Percentiles rank a stretch among this genome's conserved stretches.
These are phyloP conservation scores for Mesochorus sp. DNA, from an alignment of 2,888 invertebrate genomes.

Conservation along the genomic window DNA sequence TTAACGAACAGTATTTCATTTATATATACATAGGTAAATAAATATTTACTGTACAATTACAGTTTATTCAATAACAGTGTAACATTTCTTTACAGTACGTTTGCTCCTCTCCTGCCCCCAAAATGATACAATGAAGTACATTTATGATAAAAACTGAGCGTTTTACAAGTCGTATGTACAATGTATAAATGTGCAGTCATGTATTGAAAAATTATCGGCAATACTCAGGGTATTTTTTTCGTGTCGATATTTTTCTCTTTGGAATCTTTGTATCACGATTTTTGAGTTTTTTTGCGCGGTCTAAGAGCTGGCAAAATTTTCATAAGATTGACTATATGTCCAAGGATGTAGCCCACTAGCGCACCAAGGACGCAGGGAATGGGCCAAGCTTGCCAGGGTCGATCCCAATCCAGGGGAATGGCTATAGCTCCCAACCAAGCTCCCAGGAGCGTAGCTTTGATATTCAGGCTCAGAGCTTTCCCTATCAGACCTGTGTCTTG, in stretches of 20 bases:
- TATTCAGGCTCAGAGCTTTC: conserved; percentile 84
- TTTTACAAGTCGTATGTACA: conserved; percentile 17
- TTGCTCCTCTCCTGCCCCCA: too few species aligned
- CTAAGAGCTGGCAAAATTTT: conserved; percentile 76
- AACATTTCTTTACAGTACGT: too few species aligned
- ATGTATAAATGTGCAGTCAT: not conserved
- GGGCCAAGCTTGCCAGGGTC: conserved; percentile 93
- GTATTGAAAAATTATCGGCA: not conserved
- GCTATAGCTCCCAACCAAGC: conserved; percentile 93
- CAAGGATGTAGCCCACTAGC: conserved; percentile 85
- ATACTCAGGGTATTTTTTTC: conserved; percentile 11
- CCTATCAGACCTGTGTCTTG: conserved; percentile 78
- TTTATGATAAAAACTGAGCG: not conserved
- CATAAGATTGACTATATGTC: conserved; percentile 84
- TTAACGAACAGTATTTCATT: too few species aligned
- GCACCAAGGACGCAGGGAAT: conserved; percentile 89
- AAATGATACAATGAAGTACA: not conserved
- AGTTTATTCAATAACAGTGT: too few species aligned
- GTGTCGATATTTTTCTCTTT: not conserved
- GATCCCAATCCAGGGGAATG: conserved; percentile 95
- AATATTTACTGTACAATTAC: too few species aligned
- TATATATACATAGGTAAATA: too few species aligned
- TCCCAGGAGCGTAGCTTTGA: conserved; percentile 87
- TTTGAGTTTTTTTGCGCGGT: conserved; percentile 69
- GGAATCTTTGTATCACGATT: conserved; percentile 53